Percentiles rank a stretch among this genome's conserved stretches.
Conservation (phyloP, 1,140 invertebrate genomes). For the Cepaea nemoralis region DNA sequence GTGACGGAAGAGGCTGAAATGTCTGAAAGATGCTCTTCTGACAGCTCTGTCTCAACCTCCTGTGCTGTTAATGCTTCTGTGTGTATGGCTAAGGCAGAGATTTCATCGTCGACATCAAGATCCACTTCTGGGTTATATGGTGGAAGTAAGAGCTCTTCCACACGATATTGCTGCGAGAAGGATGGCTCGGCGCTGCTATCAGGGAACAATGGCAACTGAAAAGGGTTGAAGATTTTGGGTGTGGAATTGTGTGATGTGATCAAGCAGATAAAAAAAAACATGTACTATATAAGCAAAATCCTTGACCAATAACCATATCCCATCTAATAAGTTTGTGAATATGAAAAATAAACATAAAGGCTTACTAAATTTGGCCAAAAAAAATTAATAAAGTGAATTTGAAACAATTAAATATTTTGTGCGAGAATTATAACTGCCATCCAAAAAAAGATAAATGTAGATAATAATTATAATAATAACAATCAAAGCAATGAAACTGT, state of each 20-base stretch:
- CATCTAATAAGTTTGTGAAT: no score
- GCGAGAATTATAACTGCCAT: no score
- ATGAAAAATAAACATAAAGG: no score
- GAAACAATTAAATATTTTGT: no score
- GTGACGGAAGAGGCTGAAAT: background rate
- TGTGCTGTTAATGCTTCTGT: background rate
- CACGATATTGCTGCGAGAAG: background rate
- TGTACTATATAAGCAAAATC: no score
- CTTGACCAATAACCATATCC: no score
- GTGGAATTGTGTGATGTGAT: background rate
- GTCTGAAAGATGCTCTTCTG: background rate
- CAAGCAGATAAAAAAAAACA: no score
- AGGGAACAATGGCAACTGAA: conserved; percentile 20
- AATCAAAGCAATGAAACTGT: no score
- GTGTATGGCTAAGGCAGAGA: background rate
- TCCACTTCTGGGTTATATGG: background rate
- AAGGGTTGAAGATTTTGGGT: background rate
- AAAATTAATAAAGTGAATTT: no score
- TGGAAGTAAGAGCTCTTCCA: background rate
- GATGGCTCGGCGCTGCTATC: background rate
- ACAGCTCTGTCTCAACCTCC: background rate
- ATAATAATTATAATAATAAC: no score
- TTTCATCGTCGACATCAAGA: background rate
- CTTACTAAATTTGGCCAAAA: no score
- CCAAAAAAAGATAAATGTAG: no score